These are phyloP conservation scores for Habropoda laboriosa DNA, from an alignment of 1,140 invertebrate genomes.

Conservation along the genomic window DNA sequence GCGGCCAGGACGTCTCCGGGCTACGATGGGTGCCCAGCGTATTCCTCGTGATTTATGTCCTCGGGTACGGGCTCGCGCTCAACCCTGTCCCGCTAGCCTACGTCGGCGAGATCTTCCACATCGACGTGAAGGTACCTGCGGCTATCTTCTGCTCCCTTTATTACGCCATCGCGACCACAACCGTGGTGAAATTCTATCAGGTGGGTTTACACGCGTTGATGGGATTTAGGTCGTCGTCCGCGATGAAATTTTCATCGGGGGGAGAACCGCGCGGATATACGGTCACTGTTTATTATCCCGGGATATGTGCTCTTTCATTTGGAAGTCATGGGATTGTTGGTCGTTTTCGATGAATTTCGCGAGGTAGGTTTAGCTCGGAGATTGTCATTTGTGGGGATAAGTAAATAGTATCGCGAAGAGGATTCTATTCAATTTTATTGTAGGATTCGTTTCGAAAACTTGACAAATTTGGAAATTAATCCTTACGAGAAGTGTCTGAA, in stretches of 20 bases:
- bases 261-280: no score
- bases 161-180: constrained; percentile 74
- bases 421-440: no score
- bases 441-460: no score
- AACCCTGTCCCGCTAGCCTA: constrained; percentile 79
- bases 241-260: neutral
- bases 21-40: constrained; percentile 73
- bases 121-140: constrained; percentile 79
- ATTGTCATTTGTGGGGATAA: no score
- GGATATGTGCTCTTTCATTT: no score
- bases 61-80: constrained; percentile 76
- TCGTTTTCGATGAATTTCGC: no score
- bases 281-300: no score
- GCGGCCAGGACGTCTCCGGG: constrained; percentile 75
- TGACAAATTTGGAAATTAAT: no score
- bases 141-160: constrained; percentile 77
- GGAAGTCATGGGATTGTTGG: no score
- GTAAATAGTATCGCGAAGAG: no score
- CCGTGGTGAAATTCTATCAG: constrained; percentile 79
- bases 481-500: no score
- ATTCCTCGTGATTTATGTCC: constrained; percentile 74
- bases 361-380: no score
- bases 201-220: constrained; percentile 54
- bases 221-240: neutral
- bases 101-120: constrained; percentile 79